phyloP scores from a whole-genome alignment of 2,113 vertebrate genomes.

The Pelecanus crispus region DNA sequence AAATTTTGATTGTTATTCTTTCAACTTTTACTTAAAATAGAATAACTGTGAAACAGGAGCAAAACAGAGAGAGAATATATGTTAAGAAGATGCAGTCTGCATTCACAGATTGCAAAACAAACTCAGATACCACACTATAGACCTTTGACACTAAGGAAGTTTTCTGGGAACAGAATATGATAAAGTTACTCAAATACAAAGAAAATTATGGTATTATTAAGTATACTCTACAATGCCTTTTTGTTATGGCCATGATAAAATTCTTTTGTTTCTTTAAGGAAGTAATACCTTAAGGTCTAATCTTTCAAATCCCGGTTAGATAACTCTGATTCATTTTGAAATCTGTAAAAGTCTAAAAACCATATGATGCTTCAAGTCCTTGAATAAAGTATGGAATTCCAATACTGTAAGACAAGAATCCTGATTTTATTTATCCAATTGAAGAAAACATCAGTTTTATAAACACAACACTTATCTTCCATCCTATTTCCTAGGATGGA shows the following conservation, averaged over 20 bases:
- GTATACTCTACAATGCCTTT: not conserved
- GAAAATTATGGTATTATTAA: not conserved
- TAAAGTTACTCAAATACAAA: not conserved
- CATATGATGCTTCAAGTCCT: not conserved
- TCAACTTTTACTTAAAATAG: not conserved
- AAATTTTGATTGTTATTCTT: not conserved
- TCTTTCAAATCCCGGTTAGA: not conserved
- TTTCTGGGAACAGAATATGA: not conserved
- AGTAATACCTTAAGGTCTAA: not conserved
- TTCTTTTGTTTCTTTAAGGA: not conserved
- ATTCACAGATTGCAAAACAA: not conserved
- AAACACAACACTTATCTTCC: not conserved
- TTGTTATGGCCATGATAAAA: not conserved
- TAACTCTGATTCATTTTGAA: not conserved
- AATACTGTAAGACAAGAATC: not conserved
- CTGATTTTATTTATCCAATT: not conserved
- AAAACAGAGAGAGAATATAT: not conserved
- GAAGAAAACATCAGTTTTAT: not conserved
- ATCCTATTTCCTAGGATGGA: not conserved
- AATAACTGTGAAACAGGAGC: not conserved
- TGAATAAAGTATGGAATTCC: not conserved
- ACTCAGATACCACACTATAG: not conserved
- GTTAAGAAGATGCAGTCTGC: not conserved
- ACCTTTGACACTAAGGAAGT: not conserved
- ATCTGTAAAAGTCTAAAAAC: not conserved